These are phyloP conservation scores for Liodrosophila aerea DNA, from an alignment of 2,888 invertebrate species.

Conservation along the genomic window DNA sequence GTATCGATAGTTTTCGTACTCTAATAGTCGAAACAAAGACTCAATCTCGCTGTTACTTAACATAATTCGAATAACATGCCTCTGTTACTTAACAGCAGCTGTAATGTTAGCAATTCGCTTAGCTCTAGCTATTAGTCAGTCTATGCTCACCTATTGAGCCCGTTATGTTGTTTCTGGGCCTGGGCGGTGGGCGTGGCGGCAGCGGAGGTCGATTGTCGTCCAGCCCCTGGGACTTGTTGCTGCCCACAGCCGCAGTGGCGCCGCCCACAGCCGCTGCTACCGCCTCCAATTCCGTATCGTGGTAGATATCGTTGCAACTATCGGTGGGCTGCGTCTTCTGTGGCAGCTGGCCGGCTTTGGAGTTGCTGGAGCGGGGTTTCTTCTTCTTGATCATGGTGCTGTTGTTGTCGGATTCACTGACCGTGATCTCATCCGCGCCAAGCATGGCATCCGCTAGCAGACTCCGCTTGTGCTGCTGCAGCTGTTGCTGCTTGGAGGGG, in stretches of 20 bases:
- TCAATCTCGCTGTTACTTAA: no score
- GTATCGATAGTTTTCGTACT: no score
- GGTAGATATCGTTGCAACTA: constrained; percentile 69
- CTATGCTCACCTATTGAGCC: constrained; percentile 67
- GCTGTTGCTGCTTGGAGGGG: no score
- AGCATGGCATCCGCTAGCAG: constrained; percentile 73
- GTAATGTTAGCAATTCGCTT: no score
- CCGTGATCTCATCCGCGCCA: constrained; percentile 78
- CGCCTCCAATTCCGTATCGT: constrained; percentile 62
- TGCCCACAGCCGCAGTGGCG: constrained; percentile 41
- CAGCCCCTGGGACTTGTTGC: constrained; percentile 52
- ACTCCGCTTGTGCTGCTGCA: constrained; percentile 51
- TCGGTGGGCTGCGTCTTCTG: constrained; percentile 45
- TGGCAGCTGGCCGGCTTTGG: constrained; percentile 44
- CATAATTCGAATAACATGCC: no score
- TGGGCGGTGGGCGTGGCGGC: constrained; percentile 81
- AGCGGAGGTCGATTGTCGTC: constrained; percentile 81
- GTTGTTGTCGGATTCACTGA: constrained; percentile 79
- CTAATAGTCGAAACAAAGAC: no score
- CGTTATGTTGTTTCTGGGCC: constrained; percentile 63
- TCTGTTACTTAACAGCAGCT: no score
- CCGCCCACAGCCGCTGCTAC: constrained; percentile 25
- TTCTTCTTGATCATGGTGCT: constrained; percentile 78
- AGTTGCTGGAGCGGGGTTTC: constrained; percentile 47
- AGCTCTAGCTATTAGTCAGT: no score